Conservation (phyloP, 2,797 vertebrate species). For the Lepilemur ruficaudatus region DNA sequence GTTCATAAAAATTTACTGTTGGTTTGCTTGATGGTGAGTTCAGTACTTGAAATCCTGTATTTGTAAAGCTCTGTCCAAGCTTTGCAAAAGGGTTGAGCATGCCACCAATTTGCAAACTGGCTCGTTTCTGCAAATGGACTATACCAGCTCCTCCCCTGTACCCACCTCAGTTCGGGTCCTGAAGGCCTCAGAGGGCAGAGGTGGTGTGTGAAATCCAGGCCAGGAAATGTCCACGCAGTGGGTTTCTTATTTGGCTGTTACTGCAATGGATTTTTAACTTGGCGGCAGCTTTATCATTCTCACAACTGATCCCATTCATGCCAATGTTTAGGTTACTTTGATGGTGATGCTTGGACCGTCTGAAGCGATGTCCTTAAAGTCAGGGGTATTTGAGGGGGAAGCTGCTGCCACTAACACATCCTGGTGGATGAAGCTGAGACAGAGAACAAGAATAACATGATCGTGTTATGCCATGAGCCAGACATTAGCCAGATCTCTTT, state of each 20-base stretch:
- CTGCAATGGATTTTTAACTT: not conserved
- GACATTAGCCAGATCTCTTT: not conserved
- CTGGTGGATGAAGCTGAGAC: not conserved
- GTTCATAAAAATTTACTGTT: not conserved
- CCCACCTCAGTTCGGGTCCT: not conserved
- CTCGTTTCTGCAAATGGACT: not conserved
- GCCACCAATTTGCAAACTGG: not conserved
- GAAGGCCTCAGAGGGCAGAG: not conserved
- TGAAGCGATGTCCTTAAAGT: not conserved
- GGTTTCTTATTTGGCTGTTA: not conserved
- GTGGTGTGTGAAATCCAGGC: not conserved
- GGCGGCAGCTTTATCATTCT: not conserved
- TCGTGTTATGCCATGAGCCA: not conserved
- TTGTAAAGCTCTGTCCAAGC: not conserved
- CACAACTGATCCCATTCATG: not conserved
- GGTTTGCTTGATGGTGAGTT: not conserved
- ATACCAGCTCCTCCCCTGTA: rapidly evolving
- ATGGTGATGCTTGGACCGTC: not conserved
- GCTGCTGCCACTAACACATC: not conserved
- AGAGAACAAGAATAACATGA: not conserved
- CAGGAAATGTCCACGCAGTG: not conserved
- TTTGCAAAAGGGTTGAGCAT: rapidly evolving
- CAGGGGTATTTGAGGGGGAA: not conserved
- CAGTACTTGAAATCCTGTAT: not conserved
- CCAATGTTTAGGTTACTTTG: not conserved